These are phyloP conservation scores for Amphilophus citrinellus DNA, from an alignment of 2,113 vertebrate species.

Conservation along the genomic window DNA sequence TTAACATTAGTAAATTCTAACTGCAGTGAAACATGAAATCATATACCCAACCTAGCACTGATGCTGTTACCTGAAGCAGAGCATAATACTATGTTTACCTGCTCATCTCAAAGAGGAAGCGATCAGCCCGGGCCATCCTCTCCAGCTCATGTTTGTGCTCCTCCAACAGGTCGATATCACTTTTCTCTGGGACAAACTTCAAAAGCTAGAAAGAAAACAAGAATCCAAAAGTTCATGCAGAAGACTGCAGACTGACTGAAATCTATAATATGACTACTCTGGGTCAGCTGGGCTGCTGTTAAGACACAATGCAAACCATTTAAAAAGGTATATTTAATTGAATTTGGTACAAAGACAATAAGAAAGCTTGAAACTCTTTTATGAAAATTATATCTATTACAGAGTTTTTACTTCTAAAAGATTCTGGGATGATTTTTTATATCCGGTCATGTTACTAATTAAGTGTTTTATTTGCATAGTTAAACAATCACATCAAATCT, in stretches of 20 bases:
- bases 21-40: background rate
- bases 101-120: constrained; percentile 99
- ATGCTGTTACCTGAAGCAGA: background rate
- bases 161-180: constrained; percentile 93
- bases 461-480: background rate
- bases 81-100: constrained; percentile 78
- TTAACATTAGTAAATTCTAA: background rate
- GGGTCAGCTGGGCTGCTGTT: too few relatives aligned
- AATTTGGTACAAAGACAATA: too few relatives aligned
- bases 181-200: constrained; percentile 97
- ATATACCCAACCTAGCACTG: background rate
- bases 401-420: background rate
- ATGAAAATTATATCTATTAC: too few relatives aligned
- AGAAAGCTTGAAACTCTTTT: too few relatives aligned
- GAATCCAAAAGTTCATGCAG: background rate
- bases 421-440: background rate
- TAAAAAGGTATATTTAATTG: too few relatives aligned
- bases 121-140: constrained; percentile 96
- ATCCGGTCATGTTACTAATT: too few relatives aligned
- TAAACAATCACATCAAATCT: background rate
- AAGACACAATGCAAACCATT: too few relatives aligned
- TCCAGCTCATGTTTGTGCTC: constrained; percentile 98
- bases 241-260: background rate
- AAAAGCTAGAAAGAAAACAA: constrained; percentile 47
- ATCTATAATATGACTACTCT: too few relatives aligned